phyloP scores from a whole-genome alignment of 2,888 invertebrate genomes.

The Cecidostiba fungosa region DNA sequence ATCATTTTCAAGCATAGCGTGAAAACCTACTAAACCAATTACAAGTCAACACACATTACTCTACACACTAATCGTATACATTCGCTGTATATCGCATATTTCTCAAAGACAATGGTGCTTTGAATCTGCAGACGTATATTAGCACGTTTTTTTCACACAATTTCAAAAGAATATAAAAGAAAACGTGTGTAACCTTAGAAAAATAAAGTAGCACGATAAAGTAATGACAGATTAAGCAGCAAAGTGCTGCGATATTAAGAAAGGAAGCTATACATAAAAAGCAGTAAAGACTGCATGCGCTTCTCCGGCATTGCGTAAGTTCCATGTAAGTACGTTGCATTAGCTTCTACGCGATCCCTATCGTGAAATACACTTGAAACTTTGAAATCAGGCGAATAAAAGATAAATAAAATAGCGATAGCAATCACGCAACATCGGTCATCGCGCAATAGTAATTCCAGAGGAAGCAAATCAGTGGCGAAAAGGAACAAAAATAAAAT shows the following conservation, averaged over 20 bases:
- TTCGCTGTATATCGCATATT: too few species aligned
- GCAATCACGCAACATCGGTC: not conserved
- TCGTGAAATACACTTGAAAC: constrained; percentile 15
- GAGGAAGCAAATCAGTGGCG: not conserved
- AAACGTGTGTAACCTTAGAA: not conserved
- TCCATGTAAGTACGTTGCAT: not conserved
- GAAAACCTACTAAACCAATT: too few species aligned
- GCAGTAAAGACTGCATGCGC: not conserved
- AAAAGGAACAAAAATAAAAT: not conserved
- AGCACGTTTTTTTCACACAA: not conserved
- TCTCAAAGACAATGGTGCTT: too few species aligned
- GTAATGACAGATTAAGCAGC: constrained; percentile 43
- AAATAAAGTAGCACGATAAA: constrained; percentile 25
- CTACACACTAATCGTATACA: too few species aligned
- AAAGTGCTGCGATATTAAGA: not conserved
- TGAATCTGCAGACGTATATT: too few species aligned
- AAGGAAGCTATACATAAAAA: not conserved
- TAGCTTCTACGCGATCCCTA: constrained; percentile 30
- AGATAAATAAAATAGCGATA: not conserved
- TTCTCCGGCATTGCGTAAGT: constrained; percentile 11
- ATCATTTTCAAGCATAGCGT: too few species aligned
- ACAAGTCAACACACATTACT: too few species aligned
- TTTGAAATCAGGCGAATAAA: constrained; percentile 27
- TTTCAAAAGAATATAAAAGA: not conserved
- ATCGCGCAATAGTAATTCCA: constrained; percentile 5